These are phyloP conservation scores for Naja naja DNA, from an alignment of 2,113 vertebrate genomes.

Conservation along the genomic window DNA sequence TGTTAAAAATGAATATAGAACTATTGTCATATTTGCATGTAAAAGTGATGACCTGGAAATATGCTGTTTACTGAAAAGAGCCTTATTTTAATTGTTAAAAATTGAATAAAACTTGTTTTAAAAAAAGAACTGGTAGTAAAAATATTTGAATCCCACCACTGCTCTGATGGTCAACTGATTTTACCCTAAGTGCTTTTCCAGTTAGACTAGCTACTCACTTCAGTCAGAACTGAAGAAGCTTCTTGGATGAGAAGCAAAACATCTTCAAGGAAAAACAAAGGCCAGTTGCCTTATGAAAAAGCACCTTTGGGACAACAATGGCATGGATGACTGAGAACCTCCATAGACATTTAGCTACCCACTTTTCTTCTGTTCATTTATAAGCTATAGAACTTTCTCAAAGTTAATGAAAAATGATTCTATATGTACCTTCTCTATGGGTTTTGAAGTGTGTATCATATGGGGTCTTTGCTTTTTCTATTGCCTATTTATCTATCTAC, in stretches of 20 bases:
- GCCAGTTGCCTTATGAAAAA: not conserved
- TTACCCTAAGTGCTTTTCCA: not conserved
- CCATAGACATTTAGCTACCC: not conserved
- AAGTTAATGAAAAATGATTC: not conserved
- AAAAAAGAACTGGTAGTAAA: too few relatives aligned
- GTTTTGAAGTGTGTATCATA: not conserved
- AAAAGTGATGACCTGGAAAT: too few relatives aligned
- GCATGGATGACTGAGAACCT: too few relatives aligned
- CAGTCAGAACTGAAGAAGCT: too few relatives aligned
- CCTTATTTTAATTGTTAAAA: too few relatives aligned
- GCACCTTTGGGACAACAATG: too few relatives aligned
- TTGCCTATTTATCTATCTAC: not conserved
- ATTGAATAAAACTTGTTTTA: too few relatives aligned
- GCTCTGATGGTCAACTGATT: not conserved
- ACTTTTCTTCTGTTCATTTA: not conserved
- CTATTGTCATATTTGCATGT: too few relatives aligned
- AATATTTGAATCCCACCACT: too few relatives aligned
- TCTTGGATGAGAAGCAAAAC: not conserved
- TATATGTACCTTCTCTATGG: not conserved
- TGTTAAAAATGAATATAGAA: too few relatives aligned
- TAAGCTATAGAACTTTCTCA: not conserved
- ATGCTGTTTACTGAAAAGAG: too few relatives aligned
- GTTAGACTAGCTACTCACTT: not conserved
- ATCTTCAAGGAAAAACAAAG: not conserved
- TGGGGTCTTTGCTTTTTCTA: not conserved